A percentile compares a stretch with the other conserved stretches of the same genome.
Evolutionary conservation across 2,797 vertebrate genomes (phyloP).

Genomic region (Trachurus trachurus): DNA sequence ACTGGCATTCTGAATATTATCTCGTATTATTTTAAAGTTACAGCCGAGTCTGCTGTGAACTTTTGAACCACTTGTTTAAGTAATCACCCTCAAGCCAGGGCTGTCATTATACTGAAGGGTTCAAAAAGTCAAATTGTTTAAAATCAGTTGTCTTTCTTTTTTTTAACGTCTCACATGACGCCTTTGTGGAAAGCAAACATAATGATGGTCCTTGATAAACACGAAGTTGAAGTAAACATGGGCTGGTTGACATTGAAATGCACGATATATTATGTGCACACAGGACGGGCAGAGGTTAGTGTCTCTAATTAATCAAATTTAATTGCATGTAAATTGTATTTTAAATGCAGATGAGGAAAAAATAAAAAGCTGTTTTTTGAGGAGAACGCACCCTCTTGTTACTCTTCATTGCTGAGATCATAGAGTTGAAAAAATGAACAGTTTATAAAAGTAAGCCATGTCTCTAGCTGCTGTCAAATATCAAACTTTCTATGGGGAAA

Average conservation of each 20-base stretch:
- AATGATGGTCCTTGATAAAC: conserved; percentile 47
- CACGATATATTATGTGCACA: conserved; percentile 75
- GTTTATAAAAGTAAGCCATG: conserved; percentile 21
- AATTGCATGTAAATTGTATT: conserved; percentile 87
- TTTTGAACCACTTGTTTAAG: conserved; percentile 32
- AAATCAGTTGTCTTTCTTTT: neutral
- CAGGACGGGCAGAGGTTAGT: conserved; percentile 81
- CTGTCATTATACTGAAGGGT: conserved; percentile 21
- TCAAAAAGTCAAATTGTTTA: conserved; percentile 42
- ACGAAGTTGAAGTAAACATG: conserved; percentile 71
- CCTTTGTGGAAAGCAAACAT: conserved; percentile 26
- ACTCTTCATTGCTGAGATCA: conserved; percentile 56
- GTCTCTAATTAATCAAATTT: conserved; percentile 85
- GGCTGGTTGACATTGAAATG: conserved; percentile 82
- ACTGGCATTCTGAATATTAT: conserved; percentile 45
- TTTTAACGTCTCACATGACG: conserved; percentile 15
- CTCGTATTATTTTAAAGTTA: conserved; percentile 8
- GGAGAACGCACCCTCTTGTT: conserved; percentile 55
- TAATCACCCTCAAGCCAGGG: conserved; percentile 31
- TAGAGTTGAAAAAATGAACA: conserved; percentile 20
- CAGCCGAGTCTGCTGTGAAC: neutral
- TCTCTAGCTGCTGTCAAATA: conserved; percentile 17
- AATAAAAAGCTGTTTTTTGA: conserved; percentile 48
- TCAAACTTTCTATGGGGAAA: conserved; percentile 14
- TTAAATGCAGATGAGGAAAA: conserved; percentile 73